Base-by-base conservation (phyloP, 2,888 invertebrate genomes). In the Erebia ligea region DNA sequence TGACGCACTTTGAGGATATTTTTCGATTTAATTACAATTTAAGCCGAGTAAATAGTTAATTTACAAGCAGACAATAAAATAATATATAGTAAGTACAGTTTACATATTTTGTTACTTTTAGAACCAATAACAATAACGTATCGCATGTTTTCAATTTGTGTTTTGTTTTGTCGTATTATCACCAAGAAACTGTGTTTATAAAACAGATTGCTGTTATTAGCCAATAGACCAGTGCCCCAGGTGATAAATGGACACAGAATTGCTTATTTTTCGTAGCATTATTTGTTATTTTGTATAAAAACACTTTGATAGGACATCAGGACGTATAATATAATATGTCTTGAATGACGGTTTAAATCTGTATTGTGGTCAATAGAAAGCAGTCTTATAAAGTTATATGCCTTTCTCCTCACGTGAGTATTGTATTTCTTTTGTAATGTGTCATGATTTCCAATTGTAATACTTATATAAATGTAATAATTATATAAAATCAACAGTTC, bases 281-380 rank as follows among this genome's bases (percentile, higher is more conserved):
- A 58, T 34, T 45, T 57, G 65, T 50, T 63, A 25, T 25, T 52
- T 58, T 48, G 68, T 67, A 48, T 68, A 34, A 48, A 62, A 56
- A 21, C 19, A 48, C 61, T 15, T 48, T 21, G 62, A 25, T 67
- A 84, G 88, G 88, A 89, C 87, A 88, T 89, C 86, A 88, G 84
- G n/a, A n/a, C n/a, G n/a, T n/a, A n/a, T n/a, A n/a, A 72, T 73
- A 72, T 73, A 72, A 86, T 88, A 87, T n/a, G 82, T 88, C 85
- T 87, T 82, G 77, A 79, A 68, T 70, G 73, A 73, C 63, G 62
- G 52, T 42, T 54, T 25, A 63, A 62, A 45, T 59, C 21, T 52
- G 17, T 70, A 40, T 66, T 65, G n/a, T 57, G 65, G 57, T 68
- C 21, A 42, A 56, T 66, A 45, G 70, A 72, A 70, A 67, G 59